phyloP scores from a whole-genome alignment of 2,888 invertebrate species.

The Latrodectus elegans region DNA sequence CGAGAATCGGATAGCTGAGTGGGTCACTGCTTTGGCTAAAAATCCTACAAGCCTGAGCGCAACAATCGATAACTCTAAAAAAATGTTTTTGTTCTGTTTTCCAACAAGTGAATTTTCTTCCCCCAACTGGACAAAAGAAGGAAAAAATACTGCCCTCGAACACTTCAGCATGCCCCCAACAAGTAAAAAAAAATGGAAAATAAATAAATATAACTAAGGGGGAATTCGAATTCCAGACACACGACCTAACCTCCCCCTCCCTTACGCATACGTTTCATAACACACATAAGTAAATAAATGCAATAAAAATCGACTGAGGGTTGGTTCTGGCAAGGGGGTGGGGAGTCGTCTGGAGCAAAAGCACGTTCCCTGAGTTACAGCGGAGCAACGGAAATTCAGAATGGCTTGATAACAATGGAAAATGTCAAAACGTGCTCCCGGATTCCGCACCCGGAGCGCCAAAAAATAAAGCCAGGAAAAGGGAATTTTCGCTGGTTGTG shows the following conservation, averaged over 20 bases:
- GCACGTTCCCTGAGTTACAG: constrained; percentile 35
- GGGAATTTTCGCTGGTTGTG: not conserved
- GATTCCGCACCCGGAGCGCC: constrained; percentile 9
- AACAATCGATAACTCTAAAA: too few relatives aligned
- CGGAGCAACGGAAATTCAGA: constrained; percentile 42
- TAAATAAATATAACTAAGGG: not conserved
- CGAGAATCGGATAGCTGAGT: too few relatives aligned
- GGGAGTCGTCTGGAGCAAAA: not conserved
- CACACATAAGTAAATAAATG: constrained; percentile 50
- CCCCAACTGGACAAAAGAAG: too few relatives aligned
- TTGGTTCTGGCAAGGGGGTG: not conserved
- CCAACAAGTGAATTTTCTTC: too few relatives aligned
- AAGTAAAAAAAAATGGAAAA: too few relatives aligned
- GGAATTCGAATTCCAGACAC: constrained; percentile 1
- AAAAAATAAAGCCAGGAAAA: constrained; percentile 18
- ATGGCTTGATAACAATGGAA: constrained; percentile 59
- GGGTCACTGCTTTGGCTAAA: too few relatives aligned
- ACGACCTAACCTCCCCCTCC: not conserved
- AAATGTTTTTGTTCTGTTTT: too few relatives aligned
- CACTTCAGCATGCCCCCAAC: too few relatives aligned
- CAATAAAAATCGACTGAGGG: constrained; percentile 31
- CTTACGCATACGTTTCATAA: constrained; percentile 45
- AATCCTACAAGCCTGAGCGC: too few relatives aligned
- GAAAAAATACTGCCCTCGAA: too few relatives aligned
- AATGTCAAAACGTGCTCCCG: constrained; percentile 60